These are phyloP conservation scores for Diphyllodes magnificus DNA, from an alignment of 2,113 vertebrate species.

Conservation along the genomic window DNA sequence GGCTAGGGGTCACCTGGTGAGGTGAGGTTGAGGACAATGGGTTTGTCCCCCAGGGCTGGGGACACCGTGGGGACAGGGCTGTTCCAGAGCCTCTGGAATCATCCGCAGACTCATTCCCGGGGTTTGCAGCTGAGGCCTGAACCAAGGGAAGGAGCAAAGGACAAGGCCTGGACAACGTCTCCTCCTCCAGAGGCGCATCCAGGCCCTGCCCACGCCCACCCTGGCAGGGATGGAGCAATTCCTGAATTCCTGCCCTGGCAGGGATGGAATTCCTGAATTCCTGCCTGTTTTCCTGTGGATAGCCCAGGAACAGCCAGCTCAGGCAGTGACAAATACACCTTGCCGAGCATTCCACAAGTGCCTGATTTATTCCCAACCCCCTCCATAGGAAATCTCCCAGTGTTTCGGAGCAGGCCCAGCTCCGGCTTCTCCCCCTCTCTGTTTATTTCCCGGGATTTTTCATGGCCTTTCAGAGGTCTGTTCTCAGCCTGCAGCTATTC, in stretches of 20 bases:
- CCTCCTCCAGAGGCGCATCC: accelerated
- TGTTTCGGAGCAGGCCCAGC: not conserved
- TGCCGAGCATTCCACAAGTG: not conserved
- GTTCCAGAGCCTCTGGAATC: accelerated
- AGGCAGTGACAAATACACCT: not conserved
- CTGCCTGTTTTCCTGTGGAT: not conserved
- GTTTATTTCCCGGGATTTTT: not conserved
- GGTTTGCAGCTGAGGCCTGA: not conserved
- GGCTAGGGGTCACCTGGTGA: not conserved
- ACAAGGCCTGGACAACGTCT: accelerated
- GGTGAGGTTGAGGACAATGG: not conserved
- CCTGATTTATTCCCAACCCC: not conserved
- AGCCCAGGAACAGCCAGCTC: not conserved
- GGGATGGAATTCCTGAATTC: not conserved
- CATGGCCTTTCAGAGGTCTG: not conserved
- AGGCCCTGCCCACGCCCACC: not conserved
- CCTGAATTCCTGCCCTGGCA: not conserved
- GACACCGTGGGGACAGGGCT: accelerated
- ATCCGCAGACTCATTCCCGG: not conserved
- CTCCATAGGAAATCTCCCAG: accelerated
- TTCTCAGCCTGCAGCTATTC: constrained; percentile 11
- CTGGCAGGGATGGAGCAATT: not conserved
- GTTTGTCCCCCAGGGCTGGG: not conserved
- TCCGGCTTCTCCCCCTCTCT: not conserved
- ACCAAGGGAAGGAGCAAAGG: not conserved